A percentile compares a stretch with the other conserved stretches of the same genome.
Evolutionary conservation across 2,797 vertebrate species (phyloP).

Genomic region (Thripadectes ignobilis): DNA sequence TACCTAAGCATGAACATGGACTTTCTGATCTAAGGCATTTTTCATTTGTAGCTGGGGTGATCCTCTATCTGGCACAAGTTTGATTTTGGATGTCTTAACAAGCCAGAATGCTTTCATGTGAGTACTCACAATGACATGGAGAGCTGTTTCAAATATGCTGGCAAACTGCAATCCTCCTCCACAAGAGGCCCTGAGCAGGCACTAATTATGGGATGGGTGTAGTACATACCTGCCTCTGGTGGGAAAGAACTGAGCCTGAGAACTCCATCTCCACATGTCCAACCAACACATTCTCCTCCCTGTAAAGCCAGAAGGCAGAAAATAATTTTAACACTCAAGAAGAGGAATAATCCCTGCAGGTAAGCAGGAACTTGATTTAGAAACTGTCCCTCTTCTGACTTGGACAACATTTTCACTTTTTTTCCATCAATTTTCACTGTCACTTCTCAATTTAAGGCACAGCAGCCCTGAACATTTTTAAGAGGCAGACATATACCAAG

Average conservation of each 20-base stretch:
- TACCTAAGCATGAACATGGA: background rate
- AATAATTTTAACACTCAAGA: background rate
- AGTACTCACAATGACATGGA: background rate
- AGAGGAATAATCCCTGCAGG: background rate
- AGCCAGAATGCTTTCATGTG: constrained; percentile 18
- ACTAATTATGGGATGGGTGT: constrained; percentile 44
- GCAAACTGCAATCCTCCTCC: constrained; percentile 12
- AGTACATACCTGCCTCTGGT: constrained; percentile 38
- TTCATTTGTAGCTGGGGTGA: background rate
- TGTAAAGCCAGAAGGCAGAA: background rate
- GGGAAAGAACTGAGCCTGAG: background rate
- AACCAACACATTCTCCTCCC: rapidly evolving
- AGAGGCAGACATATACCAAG: background rate
- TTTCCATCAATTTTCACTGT: background rate
- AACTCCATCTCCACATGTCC: background rate
- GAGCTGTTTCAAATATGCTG: constrained; percentile 3
- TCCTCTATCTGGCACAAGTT: background rate
- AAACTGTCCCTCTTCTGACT: background rate
- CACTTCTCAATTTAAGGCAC: background rate
- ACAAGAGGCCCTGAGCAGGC: constrained; percentile 1
- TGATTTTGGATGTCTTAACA: constrained; percentile 7
- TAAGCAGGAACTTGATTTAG: background rate
- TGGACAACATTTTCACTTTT: background rate
- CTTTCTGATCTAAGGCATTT: background rate
- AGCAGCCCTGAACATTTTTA: background rate